phyloP scores from a whole-genome alignment of 2,797 vertebrate species.

The Apogon hyalosoma region DNA sequence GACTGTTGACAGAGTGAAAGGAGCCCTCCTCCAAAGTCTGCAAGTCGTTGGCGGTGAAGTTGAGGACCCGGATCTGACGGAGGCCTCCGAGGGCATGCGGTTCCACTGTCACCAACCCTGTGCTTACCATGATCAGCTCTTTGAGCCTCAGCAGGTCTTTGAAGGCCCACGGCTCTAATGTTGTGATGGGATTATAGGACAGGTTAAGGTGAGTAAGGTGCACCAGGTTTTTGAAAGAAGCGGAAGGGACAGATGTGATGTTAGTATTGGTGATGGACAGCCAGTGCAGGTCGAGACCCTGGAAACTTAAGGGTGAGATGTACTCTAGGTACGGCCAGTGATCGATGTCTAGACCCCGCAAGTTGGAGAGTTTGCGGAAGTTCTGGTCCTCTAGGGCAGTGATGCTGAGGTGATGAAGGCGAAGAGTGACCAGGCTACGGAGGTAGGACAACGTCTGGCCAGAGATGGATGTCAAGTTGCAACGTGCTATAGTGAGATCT shows the following conservation, averaged over 20 bases:
- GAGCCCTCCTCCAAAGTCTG: conserved; percentile 94
- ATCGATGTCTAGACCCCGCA: conserved; percentile 92
- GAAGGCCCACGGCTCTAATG: conserved; percentile 92
- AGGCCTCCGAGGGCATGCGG: conserved; percentile 91
- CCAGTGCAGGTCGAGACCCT: conserved; percentile 92
- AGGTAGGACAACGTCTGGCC: conserved; percentile 94
- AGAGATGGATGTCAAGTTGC: conserved; percentile 95
- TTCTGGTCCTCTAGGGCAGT: conserved; percentile 92
- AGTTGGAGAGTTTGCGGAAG: conserved; percentile 89
- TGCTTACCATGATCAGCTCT: conserved; percentile 94
- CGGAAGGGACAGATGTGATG: conserved; percentile 91
- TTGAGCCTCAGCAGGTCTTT: conserved; percentile 92
- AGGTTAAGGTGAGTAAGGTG: conserved; percentile 94
- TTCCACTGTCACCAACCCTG: conserved; percentile 89
- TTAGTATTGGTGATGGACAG: conserved; percentile 97
- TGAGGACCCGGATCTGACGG: conserved; percentile 94
- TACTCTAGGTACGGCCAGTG: conserved; percentile 94
- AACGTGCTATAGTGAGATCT: conserved; percentile 92
- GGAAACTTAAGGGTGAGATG: conserved; percentile 90
- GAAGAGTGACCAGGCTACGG: conserved; percentile 90
- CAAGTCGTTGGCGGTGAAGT: conserved; percentile 94
- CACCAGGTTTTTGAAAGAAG: conserved; percentile 91
- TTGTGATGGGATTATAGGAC: conserved; percentile 94
- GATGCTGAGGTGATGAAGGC: conserved; percentile 92
- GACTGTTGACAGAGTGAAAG: conserved; percentile 96